Conservation (phyloP, 92 coral and sea anemone genomes). For the Hydrozoanthus gracilis region DNA sequence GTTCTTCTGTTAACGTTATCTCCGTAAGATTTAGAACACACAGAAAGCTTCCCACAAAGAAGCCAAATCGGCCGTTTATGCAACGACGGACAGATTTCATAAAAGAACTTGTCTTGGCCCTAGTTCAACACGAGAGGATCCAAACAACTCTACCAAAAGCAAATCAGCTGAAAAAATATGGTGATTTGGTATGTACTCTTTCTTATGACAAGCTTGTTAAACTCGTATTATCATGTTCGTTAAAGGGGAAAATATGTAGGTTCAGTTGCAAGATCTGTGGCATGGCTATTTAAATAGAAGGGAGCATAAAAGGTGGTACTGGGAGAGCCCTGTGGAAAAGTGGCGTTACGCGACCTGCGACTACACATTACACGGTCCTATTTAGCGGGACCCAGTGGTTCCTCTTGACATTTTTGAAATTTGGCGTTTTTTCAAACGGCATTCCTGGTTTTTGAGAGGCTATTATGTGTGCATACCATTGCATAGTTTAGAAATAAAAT, state of each 20-base stretch:
- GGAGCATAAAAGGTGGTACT: neutral
- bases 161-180: constrained; percentile 88
- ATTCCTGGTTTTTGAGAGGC: too few species aligned
- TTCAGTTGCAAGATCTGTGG: neutral
- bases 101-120: constrained; percentile 80
- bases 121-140: constrained; percentile 90
- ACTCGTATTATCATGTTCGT: neutral
- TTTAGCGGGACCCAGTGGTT: too few species aligned
- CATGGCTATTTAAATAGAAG: neutral
- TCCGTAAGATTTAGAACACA: constrained; percentile 84
- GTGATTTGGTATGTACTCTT: constrained; percentile 81
- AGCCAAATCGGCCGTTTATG: constrained; percentile 80
- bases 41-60: constrained; percentile 86
- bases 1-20: constrained; percentile 63
- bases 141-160: constrained; percentile 97
- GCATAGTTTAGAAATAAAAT: too few species aligned
- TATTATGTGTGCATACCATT: too few species aligned
- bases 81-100: constrained; percentile 91
- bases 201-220: neutral
- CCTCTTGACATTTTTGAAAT: too few species aligned
- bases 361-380: too few species aligned
- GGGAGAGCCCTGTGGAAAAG: too few species aligned
- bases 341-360: too few species aligned
- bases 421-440: too few species aligned
- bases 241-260: neutral